phyloP scores from a whole-genome alignment of 2,888 invertebrate species.

The Vesta saturnalis region DNA sequence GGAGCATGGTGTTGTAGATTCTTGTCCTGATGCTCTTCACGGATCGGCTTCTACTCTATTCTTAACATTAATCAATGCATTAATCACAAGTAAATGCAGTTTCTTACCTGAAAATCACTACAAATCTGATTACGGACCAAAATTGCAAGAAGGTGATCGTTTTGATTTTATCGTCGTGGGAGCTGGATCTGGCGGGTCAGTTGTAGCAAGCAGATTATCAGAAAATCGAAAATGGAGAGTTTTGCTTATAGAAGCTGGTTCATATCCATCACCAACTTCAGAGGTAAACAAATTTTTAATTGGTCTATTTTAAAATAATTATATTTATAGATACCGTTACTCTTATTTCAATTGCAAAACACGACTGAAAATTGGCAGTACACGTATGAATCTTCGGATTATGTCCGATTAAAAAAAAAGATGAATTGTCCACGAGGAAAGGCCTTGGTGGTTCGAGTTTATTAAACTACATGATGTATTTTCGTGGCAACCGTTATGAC shows the following conservation, averaged over 20 bases:
- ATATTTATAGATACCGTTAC: constrained; percentile 54
- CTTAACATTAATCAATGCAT: constrained; percentile 66
- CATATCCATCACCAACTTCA: constrained; percentile 63
- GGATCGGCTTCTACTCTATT: too few species aligned
- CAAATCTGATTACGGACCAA: constrained; percentile 46
- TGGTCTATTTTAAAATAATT: too few species aligned
- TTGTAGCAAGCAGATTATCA: constrained; percentile 62
- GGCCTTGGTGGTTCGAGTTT: constrained; percentile 86
- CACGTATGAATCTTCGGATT: constrained; percentile 45
- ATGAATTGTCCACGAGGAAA: constrained; percentile 92
- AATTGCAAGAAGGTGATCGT: constrained; percentile 64
- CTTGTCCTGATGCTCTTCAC: too few species aligned
- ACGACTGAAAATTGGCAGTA: constrained; percentile 54
- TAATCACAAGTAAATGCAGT: constrained; percentile 70
- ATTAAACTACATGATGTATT: constrained; percentile 90
- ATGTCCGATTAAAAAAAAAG: constrained; percentile 76
- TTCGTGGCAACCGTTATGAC: constrained; percentile 85
- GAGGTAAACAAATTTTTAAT: constrained; percentile 63
- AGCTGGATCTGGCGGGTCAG: constrained; percentile 64
- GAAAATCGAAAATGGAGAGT: constrained; percentile 58
- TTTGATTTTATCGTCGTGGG: constrained; percentile 64
- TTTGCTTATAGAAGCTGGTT: constrained; percentile 57
- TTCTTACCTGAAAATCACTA: constrained; percentile 52
- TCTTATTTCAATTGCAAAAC: constrained; percentile 46
- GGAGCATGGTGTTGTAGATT: too few species aligned